A percentile compares a stretch with the other conserved stretches of the same genome.
These are phyloP conservation scores for Caranx ignobilis DNA, from an alignment of 2,113 vertebrate genomes.

Conservation along the genomic window DNA sequence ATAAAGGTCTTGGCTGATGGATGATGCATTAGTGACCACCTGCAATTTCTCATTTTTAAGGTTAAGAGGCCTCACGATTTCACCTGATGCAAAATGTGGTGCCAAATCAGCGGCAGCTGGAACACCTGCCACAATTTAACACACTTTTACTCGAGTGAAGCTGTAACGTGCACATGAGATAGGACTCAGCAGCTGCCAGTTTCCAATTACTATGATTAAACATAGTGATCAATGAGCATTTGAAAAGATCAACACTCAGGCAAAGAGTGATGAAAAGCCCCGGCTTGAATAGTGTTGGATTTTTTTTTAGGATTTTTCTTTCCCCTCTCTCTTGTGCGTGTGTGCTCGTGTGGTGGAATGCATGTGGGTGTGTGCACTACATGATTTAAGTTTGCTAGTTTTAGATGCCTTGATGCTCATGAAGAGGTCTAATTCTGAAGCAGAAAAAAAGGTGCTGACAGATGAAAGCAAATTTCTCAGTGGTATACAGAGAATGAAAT, in stretches of 20 bases:
- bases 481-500: background rate
- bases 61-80: constrained; percentile 14
- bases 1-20: background rate
- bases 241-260: constrained; percentile 24
- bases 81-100: constrained; percentile 9
- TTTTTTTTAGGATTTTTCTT: background rate
- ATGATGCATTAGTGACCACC: constrained; percentile 1
- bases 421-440: too few relatives aligned
- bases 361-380: too few relatives aligned
- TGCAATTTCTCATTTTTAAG: constrained; percentile 34
- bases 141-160: background rate
- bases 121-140: constrained; percentile 46
- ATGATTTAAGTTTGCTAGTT: background rate
- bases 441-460: too few relatives aligned
- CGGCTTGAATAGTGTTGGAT: background rate
- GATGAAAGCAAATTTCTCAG: too few relatives aligned
- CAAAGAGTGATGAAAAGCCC: constrained; percentile 9
- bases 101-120: constrained; percentile 6
- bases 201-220: constrained; percentile 58
- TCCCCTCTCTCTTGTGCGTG: background rate
- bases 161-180: background rate
- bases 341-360: background rate
- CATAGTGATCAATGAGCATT: constrained; percentile 39
- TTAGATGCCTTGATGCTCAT: background rate
- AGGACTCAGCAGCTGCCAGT: constrained; percentile 35